A percentile compares a stretch with the other conserved stretches of the same genome.
phyloP scores from a whole-genome alignment of 2,797 vertebrate species.

The Epinephelus awoara region DNA sequence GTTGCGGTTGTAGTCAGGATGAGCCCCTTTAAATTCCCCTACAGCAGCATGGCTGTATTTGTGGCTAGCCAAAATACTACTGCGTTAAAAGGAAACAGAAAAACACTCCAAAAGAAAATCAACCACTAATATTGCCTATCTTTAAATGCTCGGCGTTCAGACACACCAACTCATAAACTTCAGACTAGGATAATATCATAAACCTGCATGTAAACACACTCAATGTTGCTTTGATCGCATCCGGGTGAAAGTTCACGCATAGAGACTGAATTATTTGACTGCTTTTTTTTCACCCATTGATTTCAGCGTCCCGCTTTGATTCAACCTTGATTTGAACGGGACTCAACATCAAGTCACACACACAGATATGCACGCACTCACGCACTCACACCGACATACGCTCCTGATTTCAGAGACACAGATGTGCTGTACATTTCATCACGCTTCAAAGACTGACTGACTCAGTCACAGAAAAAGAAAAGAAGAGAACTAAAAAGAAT shows the following conservation, averaged over 20 bases:
- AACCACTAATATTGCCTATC: constrained; percentile 58
- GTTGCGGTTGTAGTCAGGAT: constrained; percentile 45
- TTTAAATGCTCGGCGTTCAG: constrained; percentile 44
- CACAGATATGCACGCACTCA: constrained; percentile 12
- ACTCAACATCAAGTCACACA: constrained; percentile 39
- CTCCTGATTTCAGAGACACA: constrained; percentile 63
- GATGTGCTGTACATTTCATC: constrained; percentile 76
- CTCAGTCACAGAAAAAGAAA: constrained; percentile 46
- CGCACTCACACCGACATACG: constrained; percentile 33
- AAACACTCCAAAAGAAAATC: constrained; percentile 10
- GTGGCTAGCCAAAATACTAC: constrained; percentile 12
- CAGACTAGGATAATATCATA: constrained; percentile 48
- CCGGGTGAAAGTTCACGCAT: constrained; percentile 51
- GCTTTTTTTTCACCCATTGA: constrained; percentile 30
- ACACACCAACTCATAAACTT: constrained; percentile 45
- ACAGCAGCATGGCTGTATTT: constrained; percentile 1
- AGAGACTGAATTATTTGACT: constrained; percentile 42
- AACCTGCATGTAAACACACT: constrained; percentile 70
- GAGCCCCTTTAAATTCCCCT: constrained; percentile 19
- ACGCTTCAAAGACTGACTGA: constrained; percentile 58
- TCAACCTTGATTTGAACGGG: constrained; percentile 53
- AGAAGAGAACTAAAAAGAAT: constrained; percentile 49
- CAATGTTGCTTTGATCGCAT: constrained; percentile 52
- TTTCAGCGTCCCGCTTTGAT: constrained; percentile 48
- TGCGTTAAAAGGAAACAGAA: constrained; percentile 34